Base-by-base conservation (phyloP, 2,888 invertebrate species). In the Cryptus armator region DNA sequence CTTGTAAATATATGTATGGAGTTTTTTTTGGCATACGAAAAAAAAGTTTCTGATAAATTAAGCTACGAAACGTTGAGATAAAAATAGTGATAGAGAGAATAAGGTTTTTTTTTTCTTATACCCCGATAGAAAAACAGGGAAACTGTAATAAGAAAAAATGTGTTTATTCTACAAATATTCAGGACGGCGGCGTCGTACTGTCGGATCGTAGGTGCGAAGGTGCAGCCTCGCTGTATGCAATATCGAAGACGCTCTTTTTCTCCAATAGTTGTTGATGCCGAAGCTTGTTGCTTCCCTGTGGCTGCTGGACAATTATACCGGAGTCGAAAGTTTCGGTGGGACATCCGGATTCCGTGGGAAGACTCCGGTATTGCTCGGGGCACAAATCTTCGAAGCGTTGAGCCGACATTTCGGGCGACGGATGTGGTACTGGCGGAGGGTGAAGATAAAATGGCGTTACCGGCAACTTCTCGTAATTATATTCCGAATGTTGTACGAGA, bases 191-290 rank as follows among this genome's bases (percentile, higher is more conserved):
- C 6, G 97, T 96, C 89, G 96, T 96, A 92, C 97, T 97, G 87
- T 97, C 97, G 19, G 97, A 96, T 90, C 97, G 94, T 77, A 98
- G 94, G 91, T 97, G 97, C 90, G 97, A 97, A 0, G 98, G 98
- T 88, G 97, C 97, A 90, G 98, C 97, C 91, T 98, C 98, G 91
- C 97, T 97, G 92, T 98, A 98, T 0, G 98, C 98, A 88, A 98
- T 98, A 7, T 98, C 98, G 91, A 98, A 98, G 43, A 98, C 97
- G 92, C 98, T 98, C 92, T 98, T 98, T 94, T 98, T 98, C 90
- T 98, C 98, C 83, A 95, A 89, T 80, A 95, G 92, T 86, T 95
- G 94, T 86, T 95, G 95, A 86, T 94, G 92, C 5, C 93, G 89
- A 10, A 93, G 78, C 44, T 92, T 91, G 16, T 85, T 89, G 44